Evolutionary conservation across 2,797 vertebrate genomes (phyloP), one percentile per base, ranked within the genome.

Genomic region (Galago senegalensis): DNA sequence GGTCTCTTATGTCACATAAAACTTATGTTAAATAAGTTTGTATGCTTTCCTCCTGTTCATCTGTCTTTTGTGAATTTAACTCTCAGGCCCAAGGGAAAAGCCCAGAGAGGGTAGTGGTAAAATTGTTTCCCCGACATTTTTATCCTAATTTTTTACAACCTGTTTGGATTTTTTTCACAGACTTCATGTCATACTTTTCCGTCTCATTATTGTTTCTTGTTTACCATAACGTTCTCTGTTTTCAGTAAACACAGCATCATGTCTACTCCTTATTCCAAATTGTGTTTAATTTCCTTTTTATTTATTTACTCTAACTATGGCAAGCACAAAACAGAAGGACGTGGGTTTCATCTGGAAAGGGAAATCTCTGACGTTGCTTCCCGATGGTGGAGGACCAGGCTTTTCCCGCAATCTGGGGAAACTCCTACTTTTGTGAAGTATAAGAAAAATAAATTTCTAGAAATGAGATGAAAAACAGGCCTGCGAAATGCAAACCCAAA

Each of bases 211-310:
- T 46, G 21, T 31, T 75, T 81, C 16, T 70, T 80, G 77, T 63
- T 95, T 94, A 73, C 40, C 81, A 25, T 27, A 84, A 43, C 37
- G 14, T 67, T 87, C 83, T 89, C 37, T 84, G 18, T 79, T 69
- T 95, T 63, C 43, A 23, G 13, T 80, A 89, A 73, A 73, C 34
- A 49, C 10, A 87, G 93, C 31, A 46, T 29, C 13, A 75, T 90
- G 29, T 90, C 61, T 90, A 58, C 11, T 53, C 8, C 43, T 96
- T 75, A 81, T n/a, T 95, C 27, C 61, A 96, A 95, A 86, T 80
- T 21, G 40, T 84, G 61, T 65, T 82, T 95, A n/a, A n/a, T 63
- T 95, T 93, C 92, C 16, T 46, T 82, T 82, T 34, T 46, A 75
- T 65, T 82, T 82, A 49, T 63, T 81, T 43, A 84, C 43, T 95